Evolutionary conservation across 2,113 vertebrate genomes (phyloP).

Genomic region (Ahaetulla prasina): DNA sequence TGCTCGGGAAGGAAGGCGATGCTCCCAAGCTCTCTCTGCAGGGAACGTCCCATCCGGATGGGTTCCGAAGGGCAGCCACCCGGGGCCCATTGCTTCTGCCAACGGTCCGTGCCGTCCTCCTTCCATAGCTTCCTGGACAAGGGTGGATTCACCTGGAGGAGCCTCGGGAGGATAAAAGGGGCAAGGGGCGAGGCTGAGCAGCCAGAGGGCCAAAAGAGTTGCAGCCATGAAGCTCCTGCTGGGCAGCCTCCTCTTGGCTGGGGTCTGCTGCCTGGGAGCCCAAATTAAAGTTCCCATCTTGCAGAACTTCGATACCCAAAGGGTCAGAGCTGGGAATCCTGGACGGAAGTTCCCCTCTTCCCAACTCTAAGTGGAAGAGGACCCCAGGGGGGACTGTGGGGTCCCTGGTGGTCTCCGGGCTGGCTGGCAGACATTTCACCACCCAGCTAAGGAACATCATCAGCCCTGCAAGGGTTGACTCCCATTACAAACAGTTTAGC

Average conservation of each 20-base stretch:
- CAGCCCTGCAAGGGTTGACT: background rate
- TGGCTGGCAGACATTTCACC: background rate
- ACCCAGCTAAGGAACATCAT: background rate
- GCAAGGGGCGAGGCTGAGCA: too few relatives aligned
- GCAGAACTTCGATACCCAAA: accelerated
- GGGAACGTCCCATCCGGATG: background rate
- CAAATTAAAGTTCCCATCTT: accelerated
- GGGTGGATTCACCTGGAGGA: background rate
- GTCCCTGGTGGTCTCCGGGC: background rate
- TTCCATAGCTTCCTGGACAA: background rate
- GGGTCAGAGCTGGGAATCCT: background rate
- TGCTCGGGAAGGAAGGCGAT: background rate
- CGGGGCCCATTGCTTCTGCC: background rate
- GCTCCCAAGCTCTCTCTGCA: background rate
- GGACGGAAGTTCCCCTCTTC: background rate
- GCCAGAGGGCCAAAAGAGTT: accelerated
- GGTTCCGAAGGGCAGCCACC: background rate
- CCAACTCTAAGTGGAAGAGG: background rate
- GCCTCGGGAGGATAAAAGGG: background rate
- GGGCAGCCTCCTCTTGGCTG: background rate
- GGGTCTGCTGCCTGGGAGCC: background rate
- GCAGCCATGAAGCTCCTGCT: background rate
- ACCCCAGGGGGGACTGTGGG: too few relatives aligned
- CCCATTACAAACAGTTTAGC: background rate
- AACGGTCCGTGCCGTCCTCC: background rate